A percentile compares a stretch with the other conserved stretches of the same genome.
Evolutionary conservation across 2,113 vertebrate genomes (phyloP).

Genomic region (Nycticorax nycticorax): DNA sequence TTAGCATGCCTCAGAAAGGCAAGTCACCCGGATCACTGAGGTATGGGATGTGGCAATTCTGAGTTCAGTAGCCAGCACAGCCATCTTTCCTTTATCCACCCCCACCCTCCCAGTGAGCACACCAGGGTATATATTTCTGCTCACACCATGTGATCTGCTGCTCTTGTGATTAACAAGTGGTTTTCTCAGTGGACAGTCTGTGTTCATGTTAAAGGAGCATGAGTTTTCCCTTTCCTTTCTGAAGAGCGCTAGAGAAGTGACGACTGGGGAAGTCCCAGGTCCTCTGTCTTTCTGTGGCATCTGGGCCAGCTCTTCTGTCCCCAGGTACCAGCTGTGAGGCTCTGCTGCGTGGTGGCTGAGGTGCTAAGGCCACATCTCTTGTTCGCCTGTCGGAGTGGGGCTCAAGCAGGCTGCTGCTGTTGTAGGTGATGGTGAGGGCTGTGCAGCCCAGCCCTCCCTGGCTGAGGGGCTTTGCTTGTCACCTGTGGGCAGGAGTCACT

Average conservation of each 20-base stretch:
- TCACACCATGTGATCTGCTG: too few species aligned
- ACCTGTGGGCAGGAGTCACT: rapidly evolving
- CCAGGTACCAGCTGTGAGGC: not conserved
- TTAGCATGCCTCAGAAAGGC: rapidly evolving
- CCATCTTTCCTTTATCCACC: too few species aligned
- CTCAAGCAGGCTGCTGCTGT: not conserved
- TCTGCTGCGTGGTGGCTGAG: not conserved
- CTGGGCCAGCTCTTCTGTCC: not conserved
- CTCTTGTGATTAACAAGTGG: not conserved
- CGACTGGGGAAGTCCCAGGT: rapidly evolving
- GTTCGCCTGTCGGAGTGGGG: rapidly evolving
- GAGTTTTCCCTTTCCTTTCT: not conserved
- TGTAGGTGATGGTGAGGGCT: not conserved
- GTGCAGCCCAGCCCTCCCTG: rapidly evolving
- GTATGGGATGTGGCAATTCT: too few species aligned
- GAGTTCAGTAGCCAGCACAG: not conserved
- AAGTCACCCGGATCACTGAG: not conserved
- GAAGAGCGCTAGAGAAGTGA: rapidly evolving
- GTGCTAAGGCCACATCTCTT: too few species aligned
- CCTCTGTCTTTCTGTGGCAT: rapidly evolving
- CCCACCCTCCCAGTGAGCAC: too few species aligned
- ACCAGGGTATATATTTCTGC: not conserved
- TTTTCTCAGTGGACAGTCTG: not conserved
- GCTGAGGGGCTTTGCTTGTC: not conserved
- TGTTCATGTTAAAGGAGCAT: rapidly evolving